These are phyloP conservation scores for Drosophila nr. perissopoda DNA, from an alignment of 2,888 invertebrate species.

Conservation along the genomic window DNA sequence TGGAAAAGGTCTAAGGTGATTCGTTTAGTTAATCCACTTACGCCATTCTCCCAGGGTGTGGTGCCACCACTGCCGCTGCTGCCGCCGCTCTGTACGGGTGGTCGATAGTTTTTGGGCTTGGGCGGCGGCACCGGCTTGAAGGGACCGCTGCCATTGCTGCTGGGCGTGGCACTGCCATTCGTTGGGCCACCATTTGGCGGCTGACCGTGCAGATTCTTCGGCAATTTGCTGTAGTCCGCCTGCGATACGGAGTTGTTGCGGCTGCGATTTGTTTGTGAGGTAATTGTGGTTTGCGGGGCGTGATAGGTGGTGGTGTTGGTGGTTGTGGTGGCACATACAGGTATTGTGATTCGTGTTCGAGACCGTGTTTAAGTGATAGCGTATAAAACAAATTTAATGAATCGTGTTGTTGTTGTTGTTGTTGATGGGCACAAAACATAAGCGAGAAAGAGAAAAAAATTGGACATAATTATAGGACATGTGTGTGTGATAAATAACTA, in stretches of 20 bases:
- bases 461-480: conserved; percentile 61
- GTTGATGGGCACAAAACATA: conserved; percentile 64
- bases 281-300: conserved; percentile 14
- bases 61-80: conserved; percentile 74
- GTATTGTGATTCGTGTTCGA: conserved; percentile 22
- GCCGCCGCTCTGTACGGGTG: conserved; percentile 86
- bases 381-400: conserved; percentile 36
- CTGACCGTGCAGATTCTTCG: conserved; percentile 83
- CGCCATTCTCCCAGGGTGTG: conserved; percentile 86
- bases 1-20: not conserved
- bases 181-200: conserved; percentile 78
- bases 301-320: conserved; percentile 27
- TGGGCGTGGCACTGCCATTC: conserved; percentile 73
- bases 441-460: conserved; percentile 65
- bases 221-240: conserved; percentile 86
- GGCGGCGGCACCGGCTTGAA: conserved; percentile 97
- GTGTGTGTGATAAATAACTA: conserved; percentile 31
- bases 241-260: conserved; percentile 88
- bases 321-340: conserved; percentile 30
- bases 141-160: conserved; percentile 83
- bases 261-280: conserved; percentile 72
- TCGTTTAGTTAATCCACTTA: conserved; percentile 56
- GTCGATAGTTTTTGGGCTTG: conserved; percentile 96
- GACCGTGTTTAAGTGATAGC: conserved; percentile 23
- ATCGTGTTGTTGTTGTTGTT: conserved; percentile 13